Evolutionary conservation across 1,140 invertebrate genomes (phyloP).

Genomic region (Aphaenogaster floridana): DNA sequence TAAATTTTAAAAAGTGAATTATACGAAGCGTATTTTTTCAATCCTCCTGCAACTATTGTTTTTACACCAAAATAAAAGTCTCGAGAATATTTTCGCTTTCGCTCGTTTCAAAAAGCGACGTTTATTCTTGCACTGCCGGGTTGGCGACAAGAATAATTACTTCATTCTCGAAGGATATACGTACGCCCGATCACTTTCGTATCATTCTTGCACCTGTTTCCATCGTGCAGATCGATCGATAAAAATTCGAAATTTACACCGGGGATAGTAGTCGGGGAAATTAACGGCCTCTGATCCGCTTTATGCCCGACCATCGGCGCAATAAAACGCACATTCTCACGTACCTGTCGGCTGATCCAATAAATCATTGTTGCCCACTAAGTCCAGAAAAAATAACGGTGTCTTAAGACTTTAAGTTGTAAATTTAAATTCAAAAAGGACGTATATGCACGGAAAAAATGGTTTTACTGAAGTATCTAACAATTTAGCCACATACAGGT

Average conservation of each 20-base stretch:
- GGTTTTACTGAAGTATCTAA: too few species aligned
- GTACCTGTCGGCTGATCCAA: neutral
- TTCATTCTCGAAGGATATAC: conserved; percentile 33
- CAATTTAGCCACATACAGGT: too few species aligned
- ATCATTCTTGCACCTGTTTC: conserved; percentile 64
- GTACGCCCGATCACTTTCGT: conserved; percentile 12
- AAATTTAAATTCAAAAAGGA: neutral
- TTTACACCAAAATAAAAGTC: neutral
- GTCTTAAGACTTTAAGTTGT: neutral
- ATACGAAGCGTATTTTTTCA: neutral
- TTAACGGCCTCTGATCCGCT: conserved; percentile 23
- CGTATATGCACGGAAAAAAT: too few species aligned
- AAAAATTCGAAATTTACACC: conserved; percentile 60
- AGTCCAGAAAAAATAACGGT: neutral
- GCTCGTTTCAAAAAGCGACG: neutral
- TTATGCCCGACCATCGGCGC: neutral
- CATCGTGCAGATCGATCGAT: conserved; percentile 51
- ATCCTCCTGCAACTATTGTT: neutral
- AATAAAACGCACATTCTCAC: neutral
- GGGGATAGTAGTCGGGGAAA: neutral
- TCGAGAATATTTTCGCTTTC: neutral
- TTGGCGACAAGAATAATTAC: neutral
- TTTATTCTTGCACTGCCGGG: neutral
- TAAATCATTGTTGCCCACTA: neutral
- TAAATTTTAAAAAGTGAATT: neutral